These are phyloP conservation scores for Alcedo quadribrachys DNA, from an alignment of 2,797 vertebrate genomes.

Conservation along the genomic window DNA sequence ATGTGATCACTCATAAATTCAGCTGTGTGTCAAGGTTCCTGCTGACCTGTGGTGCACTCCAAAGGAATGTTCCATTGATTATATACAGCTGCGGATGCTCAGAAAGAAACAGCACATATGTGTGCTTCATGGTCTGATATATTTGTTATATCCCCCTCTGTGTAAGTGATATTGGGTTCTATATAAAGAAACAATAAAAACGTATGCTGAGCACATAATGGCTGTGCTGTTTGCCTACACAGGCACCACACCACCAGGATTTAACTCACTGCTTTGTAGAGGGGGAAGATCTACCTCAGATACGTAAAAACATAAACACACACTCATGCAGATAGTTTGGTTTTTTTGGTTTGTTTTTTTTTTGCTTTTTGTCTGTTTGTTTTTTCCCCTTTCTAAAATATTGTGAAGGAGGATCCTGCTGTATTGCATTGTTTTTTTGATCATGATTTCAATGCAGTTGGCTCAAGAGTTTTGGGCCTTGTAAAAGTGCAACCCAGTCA, in stretches of 20 bases:
- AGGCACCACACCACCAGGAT: neutral
- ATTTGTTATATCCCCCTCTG: constrained; percentile 40
- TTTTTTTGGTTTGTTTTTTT: too few relatives aligned
- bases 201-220: constrained; percentile 26
- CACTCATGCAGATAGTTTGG: neutral
- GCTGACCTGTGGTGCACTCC: constrained; percentile 64
- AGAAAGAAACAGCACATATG: constrained; percentile 44
- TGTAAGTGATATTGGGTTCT: constrained; percentile 53
- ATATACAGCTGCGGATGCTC: constrained; percentile 58
- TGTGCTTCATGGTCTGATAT: constrained; percentile 45
- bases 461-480: neutral
- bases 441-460: neutral
- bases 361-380: neutral
- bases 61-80: constrained; percentile 58
- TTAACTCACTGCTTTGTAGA: neutral
- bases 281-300: neutral
- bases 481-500: neutral
- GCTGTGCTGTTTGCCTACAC: neutral
- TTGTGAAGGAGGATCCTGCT: neutral
- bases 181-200: constrained; percentile 42
- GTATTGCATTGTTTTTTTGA: neutral
- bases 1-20: constrained; percentile 62
- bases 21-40: constrained; percentile 67
- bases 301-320: neutral
- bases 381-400: neutral